Conservation (phyloP, 2,888 invertebrate genomes). For the Chalcosyrphus nemorum region DNA sequence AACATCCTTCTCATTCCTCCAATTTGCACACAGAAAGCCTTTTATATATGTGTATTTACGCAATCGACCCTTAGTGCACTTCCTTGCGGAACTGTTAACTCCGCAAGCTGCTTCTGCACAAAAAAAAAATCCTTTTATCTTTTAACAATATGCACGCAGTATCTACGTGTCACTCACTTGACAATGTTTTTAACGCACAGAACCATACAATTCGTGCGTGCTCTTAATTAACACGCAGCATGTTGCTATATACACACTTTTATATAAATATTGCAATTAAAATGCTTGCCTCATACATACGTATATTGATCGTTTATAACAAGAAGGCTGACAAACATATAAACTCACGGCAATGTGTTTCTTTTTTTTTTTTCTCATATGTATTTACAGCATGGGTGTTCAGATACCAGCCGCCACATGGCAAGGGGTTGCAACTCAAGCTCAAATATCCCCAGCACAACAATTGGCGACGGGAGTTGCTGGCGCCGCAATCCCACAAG, state of each 20-base stretch:
- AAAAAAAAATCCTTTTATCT: slow-evolving; percentile 49
- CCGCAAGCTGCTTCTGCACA: background rate
- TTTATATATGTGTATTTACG: too few species aligned
- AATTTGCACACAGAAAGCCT: background rate
- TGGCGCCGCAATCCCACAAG: slow-evolving; percentile 88
- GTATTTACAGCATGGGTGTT: slow-evolving; percentile 88
- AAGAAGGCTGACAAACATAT: slow-evolving; percentile 14
- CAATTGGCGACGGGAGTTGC: slow-evolving; percentile 87
- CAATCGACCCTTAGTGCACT: slow-evolving; percentile 12
- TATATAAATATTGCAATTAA: slow-evolving; percentile 41
- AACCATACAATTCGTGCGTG: slow-evolving; percentile 33
- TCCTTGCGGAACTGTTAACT: background rate
- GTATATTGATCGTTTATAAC: slow-evolving; percentile 50
- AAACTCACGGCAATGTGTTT: slow-evolving; percentile 11
- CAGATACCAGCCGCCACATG: slow-evolving; percentile 90
- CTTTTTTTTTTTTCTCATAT: slow-evolving; percentile 42
- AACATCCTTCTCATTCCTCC: background rate
- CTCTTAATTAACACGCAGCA: slow-evolving; percentile 57
- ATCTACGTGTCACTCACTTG: slow-evolving; percentile 45
- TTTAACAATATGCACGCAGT: background rate
- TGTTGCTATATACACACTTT: slow-evolving; percentile 18
- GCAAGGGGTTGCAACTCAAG: slow-evolving; percentile 90
- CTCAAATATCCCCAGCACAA: slow-evolving; percentile 87
- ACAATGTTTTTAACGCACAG: slow-evolving; percentile 39
- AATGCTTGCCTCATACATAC: slow-evolving; percentile 54